Evolutionary conservation across 2,113 vertebrate species (phyloP).

Genomic region (Orcinus orca): DNA sequence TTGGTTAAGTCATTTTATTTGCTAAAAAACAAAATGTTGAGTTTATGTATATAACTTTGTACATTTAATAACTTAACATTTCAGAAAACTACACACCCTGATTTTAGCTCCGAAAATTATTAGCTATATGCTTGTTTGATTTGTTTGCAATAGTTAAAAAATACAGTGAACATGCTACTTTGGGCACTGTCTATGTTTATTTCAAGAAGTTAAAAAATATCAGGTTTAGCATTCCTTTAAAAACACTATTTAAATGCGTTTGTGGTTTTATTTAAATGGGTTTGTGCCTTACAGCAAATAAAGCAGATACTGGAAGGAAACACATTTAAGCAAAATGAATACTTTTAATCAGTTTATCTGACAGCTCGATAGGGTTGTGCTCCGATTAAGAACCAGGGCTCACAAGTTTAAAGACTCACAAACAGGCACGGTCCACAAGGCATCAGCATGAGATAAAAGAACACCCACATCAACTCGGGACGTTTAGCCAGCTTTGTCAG

Average conservation of each 20-base stretch:
- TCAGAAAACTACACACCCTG: not conserved
- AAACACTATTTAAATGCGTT: not conserved
- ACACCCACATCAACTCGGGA: not conserved
- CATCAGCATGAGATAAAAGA: not conserved
- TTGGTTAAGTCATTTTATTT: not conserved
- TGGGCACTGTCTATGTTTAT: not conserved
- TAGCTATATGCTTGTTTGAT: not conserved
- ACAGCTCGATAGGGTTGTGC: not conserved
- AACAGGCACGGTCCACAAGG: not conserved
- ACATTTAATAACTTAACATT: not conserved
- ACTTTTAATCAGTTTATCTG: not conserved
- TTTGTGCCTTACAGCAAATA: not conserved
- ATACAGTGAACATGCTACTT: not conserved
- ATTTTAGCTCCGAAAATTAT: constrained; percentile 11
- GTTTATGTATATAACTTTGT: not conserved
- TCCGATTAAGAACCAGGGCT: not conserved
- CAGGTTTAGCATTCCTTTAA: not conserved
- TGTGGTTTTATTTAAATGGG: not conserved
- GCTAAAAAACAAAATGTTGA: not conserved
- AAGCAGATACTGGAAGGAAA: not conserved
- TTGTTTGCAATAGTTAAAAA: not conserved
- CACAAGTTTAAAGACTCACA: not conserved
- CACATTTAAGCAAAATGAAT: not conserved
- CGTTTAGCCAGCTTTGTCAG: too few relatives aligned
- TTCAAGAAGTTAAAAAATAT: not conserved